phyloP scores from a whole-genome alignment of 2,888 invertebrate species.

The Merodon equestris region DNA sequence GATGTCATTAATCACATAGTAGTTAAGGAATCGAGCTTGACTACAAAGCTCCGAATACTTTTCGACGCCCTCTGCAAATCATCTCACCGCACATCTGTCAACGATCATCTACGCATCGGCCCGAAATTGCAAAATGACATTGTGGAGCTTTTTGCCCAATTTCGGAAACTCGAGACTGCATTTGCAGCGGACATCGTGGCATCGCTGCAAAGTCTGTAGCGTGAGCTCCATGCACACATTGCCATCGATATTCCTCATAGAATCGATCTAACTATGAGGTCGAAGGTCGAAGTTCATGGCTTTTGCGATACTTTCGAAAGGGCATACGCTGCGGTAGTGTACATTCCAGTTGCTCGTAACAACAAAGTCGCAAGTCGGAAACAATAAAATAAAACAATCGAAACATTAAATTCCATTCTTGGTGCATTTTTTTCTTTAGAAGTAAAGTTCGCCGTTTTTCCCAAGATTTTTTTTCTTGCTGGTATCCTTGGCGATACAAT shows the following conservation, averaged over 20 bases:
- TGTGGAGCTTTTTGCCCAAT: slow-evolving; percentile 32
- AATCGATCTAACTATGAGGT: background rate
- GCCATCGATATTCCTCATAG: slow-evolving; percentile 4
- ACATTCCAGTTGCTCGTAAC: background rate
- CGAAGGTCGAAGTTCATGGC: slow-evolving; percentile 2
- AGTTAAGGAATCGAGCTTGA: slow-evolving; percentile 35
- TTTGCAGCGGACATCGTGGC: slow-evolving; percentile 36
- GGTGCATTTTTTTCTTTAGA: no score
- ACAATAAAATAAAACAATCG: no score
- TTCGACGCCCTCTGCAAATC: background rate
- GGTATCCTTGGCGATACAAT: no score
- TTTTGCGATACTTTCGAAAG: slow-evolving; percentile 18
- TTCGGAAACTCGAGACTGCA: slow-evolving; percentile 30
- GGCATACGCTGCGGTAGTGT: slow-evolving; percentile 19
- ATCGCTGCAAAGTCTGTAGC: background rate
- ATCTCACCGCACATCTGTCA: slow-evolving; percentile 41
- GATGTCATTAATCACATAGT: slow-evolving; percentile 35
- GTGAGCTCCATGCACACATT: background rate
- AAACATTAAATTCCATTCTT: no score
- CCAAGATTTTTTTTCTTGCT: no score
- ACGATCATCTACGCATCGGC: slow-evolving; percentile 55
- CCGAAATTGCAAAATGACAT: slow-evolving; percentile 58
- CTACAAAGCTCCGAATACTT: slow-evolving; percentile 16
- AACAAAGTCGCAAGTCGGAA: background rate
- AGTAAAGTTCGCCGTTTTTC: no score